Percentiles rank a stretch among this genome's conserved stretches.
These are phyloP conservation scores for Andrena hattorfiana DNA, from an alignment of 2,888 invertebrate species.

Conservation along the genomic window DNA sequence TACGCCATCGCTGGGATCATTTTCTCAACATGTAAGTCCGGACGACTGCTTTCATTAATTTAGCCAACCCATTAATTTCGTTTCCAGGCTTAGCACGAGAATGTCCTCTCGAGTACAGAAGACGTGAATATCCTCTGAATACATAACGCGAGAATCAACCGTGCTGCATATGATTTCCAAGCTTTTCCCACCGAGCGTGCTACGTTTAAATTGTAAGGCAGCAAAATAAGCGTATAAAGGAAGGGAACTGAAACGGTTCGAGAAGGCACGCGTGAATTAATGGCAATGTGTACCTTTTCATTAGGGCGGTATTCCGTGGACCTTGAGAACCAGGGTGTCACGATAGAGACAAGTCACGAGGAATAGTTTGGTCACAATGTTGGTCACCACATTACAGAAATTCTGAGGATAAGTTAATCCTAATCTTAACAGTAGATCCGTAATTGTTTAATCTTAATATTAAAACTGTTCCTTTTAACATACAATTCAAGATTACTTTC, in stretches of 20 bases:
- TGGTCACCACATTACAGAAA: not conserved
- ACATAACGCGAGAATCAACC: not conserved
- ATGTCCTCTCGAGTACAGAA: conserved; percentile 4
- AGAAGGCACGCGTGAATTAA: conserved; percentile 38
- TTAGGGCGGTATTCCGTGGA: conserved; percentile 44
- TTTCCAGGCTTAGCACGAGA: conserved; percentile 23
- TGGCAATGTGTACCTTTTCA: conserved; percentile 52
- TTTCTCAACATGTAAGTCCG: conserved; percentile 18
- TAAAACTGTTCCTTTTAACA: too few relatives aligned
- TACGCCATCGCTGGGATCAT: not conserved
- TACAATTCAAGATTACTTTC: too few relatives aligned
- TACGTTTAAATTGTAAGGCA: conserved; percentile 31
- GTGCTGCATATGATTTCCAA: conserved; percentile 21
- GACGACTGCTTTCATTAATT: conserved; percentile 59
- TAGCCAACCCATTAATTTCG: conserved; percentile 42
- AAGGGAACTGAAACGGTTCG: conserved; percentile 47
- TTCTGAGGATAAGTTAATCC: not conserved
- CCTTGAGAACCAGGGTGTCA: conserved; percentile 12
- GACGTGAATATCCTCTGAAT: conserved; percentile 1
- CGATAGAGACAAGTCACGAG: conserved; percentile 20
- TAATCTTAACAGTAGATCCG: too few relatives aligned
- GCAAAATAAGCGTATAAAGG: conserved; percentile 31
- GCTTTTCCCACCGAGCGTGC: conserved; percentile 28
- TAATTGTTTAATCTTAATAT: too few relatives aligned
- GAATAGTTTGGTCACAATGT: not conserved